phyloP scores from a whole-genome alignment of 2,888 invertebrate genomes.

The Cephus rjabovi region DNA sequence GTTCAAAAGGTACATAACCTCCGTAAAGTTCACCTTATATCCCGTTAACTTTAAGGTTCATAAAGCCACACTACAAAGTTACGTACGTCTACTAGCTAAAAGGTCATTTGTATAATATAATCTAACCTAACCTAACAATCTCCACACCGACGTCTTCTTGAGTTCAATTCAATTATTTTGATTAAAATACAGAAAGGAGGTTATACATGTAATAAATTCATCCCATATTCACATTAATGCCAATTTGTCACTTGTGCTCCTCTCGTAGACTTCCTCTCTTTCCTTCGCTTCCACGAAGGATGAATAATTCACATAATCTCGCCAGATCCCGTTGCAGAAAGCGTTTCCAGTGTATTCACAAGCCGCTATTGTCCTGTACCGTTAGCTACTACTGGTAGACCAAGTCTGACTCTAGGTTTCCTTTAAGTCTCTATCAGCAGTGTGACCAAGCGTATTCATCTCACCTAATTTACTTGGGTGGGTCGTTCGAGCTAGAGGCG shows the following conservation, averaged over 20 bases:
- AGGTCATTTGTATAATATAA: neutral
- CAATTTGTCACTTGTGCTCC: neutral
- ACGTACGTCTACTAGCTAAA: neutral
- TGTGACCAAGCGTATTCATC: slow-evolving; percentile 2
- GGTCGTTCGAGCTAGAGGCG: slow-evolving; percentile 8
- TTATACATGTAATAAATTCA: neutral
- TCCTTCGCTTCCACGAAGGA: neutral
- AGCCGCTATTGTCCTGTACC: slow-evolving; percentile 5
- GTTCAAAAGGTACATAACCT: neutral
- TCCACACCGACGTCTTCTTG: neutral
- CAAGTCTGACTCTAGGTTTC: neutral
- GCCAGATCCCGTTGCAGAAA: slow-evolving; percentile 4
- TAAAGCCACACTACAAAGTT: neutral
- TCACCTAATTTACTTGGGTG: slow-evolving; percentile 22
- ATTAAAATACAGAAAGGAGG: neutral
- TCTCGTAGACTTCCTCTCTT: neutral
- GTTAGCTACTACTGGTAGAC: neutral
- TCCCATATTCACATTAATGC: neutral
- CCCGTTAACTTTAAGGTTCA: neutral
- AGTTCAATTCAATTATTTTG: neutral
- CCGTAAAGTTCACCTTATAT: neutral
- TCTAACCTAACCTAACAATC: neutral
- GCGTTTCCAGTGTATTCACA: neutral
- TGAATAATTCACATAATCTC: neutral
- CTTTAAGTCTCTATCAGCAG: neutral